Conservation (phyloP, 37 sponge, comb jelly and placozoan genomes). For the Cladorhizidae sp. region DNA sequence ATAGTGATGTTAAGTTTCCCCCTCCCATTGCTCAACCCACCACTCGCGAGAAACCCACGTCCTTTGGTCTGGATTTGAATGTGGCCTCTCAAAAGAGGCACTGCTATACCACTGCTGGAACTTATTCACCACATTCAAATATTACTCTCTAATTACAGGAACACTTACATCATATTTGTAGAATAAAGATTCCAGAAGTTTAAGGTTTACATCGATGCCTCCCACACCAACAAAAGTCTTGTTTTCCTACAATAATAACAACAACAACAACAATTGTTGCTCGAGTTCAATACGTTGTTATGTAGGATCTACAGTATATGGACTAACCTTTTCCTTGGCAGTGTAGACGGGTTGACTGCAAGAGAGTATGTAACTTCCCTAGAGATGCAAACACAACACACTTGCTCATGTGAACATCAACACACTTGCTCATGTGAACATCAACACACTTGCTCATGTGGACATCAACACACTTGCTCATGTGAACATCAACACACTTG, state of each 20-base stretch:
- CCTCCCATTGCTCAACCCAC: too few relatives aligned
- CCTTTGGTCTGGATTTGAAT: too few relatives aligned
- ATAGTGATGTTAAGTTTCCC: too few relatives aligned
- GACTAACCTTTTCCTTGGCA: background rate
- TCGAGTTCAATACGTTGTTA: too few relatives aligned
- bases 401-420: too few relatives aligned
- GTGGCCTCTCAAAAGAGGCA: too few relatives aligned
- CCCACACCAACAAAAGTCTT: constrained; percentile 26
- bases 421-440: too few relatives aligned
- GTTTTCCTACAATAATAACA: background rate
- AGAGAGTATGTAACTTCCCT: background rate
- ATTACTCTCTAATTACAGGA: background rate
- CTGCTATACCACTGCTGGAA: too few relatives aligned
- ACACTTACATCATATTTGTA: background rate
- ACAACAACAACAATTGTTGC: background rate
- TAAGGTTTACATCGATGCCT: constrained; percentile 26
- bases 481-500: background rate
- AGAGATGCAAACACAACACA: background rate
- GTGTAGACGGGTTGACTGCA: background rate
- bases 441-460: too few relatives aligned
- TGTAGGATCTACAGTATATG: background rate
- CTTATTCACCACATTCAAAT: too few relatives aligned
- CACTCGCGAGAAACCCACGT: too few relatives aligned
- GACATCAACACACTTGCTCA: too few relatives aligned
- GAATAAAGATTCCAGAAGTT: background rate